phyloP scores from a whole-genome alignment of 2,113 vertebrate genomes.

The Parus major region DNA sequence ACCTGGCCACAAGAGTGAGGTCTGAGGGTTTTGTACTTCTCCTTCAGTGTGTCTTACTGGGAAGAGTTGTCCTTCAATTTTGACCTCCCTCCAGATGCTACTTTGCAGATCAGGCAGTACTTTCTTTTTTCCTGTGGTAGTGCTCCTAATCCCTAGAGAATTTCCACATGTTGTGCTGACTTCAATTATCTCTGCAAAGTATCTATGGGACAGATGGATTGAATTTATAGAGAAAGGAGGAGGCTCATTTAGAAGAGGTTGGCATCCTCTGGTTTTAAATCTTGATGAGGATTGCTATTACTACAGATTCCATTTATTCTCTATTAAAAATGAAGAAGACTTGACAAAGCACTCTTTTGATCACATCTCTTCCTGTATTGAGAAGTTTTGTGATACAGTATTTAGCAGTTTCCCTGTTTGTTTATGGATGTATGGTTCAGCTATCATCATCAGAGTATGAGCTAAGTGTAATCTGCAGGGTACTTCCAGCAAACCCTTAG shows the following conservation, averaged over 20 bases:
- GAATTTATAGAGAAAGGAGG: not conserved
- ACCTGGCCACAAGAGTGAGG: not conserved
- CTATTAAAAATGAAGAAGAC: conserved; percentile 21
- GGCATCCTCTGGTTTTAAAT: not conserved
- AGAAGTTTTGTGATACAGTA: not conserved
- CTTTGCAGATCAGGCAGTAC: conserved; percentile 24
- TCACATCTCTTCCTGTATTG: not conserved
- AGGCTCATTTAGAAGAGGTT: not conserved
- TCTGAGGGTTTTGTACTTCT: not conserved
- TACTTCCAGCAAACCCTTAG: not conserved
- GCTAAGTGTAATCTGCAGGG: not conserved
- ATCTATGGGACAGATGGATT: not conserved
- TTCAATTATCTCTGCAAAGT: not conserved
- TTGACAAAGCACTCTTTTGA: not conserved
- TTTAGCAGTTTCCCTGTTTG: not conserved
- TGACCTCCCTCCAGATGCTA: conserved; percentile 54
- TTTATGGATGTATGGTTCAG: not conserved
- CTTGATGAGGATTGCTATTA: not conserved
- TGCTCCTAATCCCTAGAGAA: not conserved
- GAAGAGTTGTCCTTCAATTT: conserved; percentile 3
- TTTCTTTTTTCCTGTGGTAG: not conserved
- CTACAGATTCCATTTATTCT: conserved; percentile 20
- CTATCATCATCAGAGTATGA: not conserved
- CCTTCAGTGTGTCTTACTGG: not conserved
- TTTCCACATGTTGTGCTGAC: not conserved